Evolutionary conservation across 2,113 vertebrate genomes (phyloP).

Genomic region (Ondatra zibethicus): DNA sequence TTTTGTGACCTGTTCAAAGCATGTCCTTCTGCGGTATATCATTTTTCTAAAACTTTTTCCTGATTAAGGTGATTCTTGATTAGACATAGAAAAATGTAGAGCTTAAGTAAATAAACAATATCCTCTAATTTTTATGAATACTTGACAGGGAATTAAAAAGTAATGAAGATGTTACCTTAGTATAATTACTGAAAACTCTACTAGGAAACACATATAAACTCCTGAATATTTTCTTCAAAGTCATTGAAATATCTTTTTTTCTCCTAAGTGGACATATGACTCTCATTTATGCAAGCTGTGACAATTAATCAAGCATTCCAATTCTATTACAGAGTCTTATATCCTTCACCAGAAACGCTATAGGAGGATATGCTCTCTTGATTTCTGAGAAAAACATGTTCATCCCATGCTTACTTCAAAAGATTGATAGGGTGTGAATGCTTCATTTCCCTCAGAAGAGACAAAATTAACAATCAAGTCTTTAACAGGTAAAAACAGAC

Average conservation of each 20-base stretch:
- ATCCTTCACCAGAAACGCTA: conserved; percentile 51
- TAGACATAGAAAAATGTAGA: background rate
- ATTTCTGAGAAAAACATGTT: conserved; percentile 61
- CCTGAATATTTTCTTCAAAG: conserved; percentile 31
- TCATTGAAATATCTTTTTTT: conserved; percentile 53
- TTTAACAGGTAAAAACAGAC: conserved; percentile 55
- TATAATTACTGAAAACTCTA: conserved; percentile 46
- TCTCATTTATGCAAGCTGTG: conserved; percentile 52
- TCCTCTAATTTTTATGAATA: conserved; percentile 3
- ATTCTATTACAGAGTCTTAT: conserved; percentile 51
- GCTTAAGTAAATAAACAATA: background rate
- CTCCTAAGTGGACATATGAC: conserved; percentile 51
- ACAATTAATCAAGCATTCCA: conserved; percentile 65
- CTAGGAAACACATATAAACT: background rate
- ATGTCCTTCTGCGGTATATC: background rate
- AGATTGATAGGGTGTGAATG: conserved; percentile 73
- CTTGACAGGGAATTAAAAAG: conserved; percentile 17
- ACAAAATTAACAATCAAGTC: conserved; percentile 77
- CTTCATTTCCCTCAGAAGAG: conserved; percentile 68
- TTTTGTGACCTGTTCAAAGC: background rate
- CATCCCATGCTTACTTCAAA: conserved; percentile 57
- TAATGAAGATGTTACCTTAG: background rate
- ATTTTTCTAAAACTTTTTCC: background rate
- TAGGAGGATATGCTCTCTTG: conserved; percentile 70
- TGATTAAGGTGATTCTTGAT: background rate